Evolutionary conservation across 2,113 vertebrate genomes (phyloP).

Genomic region (Seriola quinqueradiata): DNA sequence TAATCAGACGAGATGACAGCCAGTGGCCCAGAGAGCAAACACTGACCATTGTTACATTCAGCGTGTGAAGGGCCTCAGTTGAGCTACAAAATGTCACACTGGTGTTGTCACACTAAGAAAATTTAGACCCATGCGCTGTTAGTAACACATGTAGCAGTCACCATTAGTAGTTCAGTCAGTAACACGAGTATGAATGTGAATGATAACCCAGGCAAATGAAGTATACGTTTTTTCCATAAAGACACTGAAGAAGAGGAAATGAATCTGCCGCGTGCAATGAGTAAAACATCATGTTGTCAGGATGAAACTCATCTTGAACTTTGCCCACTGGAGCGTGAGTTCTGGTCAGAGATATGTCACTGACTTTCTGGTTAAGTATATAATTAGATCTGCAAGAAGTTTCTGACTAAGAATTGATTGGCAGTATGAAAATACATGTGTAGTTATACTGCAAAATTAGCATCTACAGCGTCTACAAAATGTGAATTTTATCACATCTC

Average conservation of each 20-base stretch:
- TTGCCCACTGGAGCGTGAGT: conserved; percentile 60
- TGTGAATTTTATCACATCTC: neutral
- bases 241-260: conserved; percentile 63
- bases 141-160: neutral
- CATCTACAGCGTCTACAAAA: neutral
- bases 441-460: neutral
- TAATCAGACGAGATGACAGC: conserved; percentile 74
- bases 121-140: neutral
- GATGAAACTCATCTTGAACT: conserved; percentile 52
- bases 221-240: conserved; percentile 5
- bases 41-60: conserved; percentile 59
- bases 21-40: conserved; percentile 60
- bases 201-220: neutral
- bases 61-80: conserved; percentile 46
- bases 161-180: neutral
- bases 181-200: neutral
- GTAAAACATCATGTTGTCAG: conserved; percentile 56
- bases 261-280: conserved; percentile 40
- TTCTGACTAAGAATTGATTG: conserved; percentile 31
- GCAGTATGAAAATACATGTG: neutral
- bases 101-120: conserved; percentile 15
- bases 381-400: conserved; percentile 37
- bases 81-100: conserved; percentile 40
- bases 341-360: conserved; percentile 50
- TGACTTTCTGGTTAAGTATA: conserved; percentile 48